Base-by-base conservation (phyloP, 2,113 vertebrate genomes). In the Lota lota region DNA sequence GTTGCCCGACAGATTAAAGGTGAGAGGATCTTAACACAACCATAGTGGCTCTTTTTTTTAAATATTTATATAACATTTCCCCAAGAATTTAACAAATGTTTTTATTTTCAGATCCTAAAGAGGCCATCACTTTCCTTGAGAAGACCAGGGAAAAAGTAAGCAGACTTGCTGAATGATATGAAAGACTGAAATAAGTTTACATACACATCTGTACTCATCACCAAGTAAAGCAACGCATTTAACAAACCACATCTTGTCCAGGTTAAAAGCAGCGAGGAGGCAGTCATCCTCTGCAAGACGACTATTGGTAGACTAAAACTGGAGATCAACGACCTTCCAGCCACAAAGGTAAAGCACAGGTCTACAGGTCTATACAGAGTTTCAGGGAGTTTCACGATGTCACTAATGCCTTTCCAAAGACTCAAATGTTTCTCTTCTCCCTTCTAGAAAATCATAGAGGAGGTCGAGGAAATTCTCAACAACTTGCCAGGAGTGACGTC, bases 251-350 rank as follows among this genome's bases (percentile, higher is more conserved):
- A 8, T 12, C 40, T 14, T 47, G 40, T 70, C 33, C 71, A 99
- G 97, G 96, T 99, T 47, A 99, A 99, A 81, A 95, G 94, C 84
- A 97, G 94, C 0, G 96, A 98, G 0, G 97, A 99, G 81, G 96
- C 97, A 0, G 93, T 97, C 65, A 98, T 98, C 69, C 85, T 99
- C 68, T 99, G 97, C 76, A 98, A 97, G 82, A 99, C 97, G 0
- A 93, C 96, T 0, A 97, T 98, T 0, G 97, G 97, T n/a, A 94
- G 92, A 0, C 91, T 99, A 1, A 98, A 98, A 70, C 85, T 99
- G 69, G 96, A 99, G 80, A 94, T 98, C 5, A 96, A 89, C 1
- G 97, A 99, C 72, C 93, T 98, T 11, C 96, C 95, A 57, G 96
- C 95, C 33, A 99, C 97, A 40, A 99, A 99, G 95, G 97, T 99